Percentiles rank a stretch among this genome's conserved stretches.
Conservation (phyloP, 2,888 invertebrate species). For the Frankliniella intonsa region DNA sequence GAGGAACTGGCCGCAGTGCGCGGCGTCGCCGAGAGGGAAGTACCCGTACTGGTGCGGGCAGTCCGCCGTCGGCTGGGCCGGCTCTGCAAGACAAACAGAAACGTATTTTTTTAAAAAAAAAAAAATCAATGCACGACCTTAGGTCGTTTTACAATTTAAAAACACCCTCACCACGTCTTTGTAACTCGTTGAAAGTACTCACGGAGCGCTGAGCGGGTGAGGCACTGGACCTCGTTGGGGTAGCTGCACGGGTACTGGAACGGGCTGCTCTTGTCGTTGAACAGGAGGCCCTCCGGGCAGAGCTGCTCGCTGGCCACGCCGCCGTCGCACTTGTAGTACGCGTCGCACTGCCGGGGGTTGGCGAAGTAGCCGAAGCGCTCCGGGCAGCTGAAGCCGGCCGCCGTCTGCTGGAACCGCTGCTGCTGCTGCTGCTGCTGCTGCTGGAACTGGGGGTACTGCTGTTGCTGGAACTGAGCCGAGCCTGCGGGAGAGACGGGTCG, state of each 20-base stretch:
- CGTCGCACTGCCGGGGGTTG: constrained; percentile 66
- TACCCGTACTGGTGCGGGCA: constrained; percentile 83
- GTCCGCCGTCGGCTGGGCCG: constrained; percentile 65
- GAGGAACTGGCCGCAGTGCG: constrained; percentile 72
- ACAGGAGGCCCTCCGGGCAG: constrained; percentile 78
- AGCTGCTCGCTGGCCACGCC: constrained; percentile 69
- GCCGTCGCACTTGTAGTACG: constrained; percentile 67
- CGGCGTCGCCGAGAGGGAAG: constrained; percentile 62
- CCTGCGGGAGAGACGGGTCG: neutral
- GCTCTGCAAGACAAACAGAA: constrained; percentile 52
- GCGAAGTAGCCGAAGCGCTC: constrained; percentile 66
- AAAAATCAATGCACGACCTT: neutral
- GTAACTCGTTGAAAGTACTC: no score
- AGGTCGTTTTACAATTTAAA: no score
- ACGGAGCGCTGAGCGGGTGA: constrained; percentile 64
- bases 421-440: neutral
- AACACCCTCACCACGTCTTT: no score
- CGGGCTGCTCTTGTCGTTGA: constrained; percentile 63
- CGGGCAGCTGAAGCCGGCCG: constrained; percentile 50
- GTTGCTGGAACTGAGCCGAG: neutral
- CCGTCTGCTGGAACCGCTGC: neutral
- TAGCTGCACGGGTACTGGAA: constrained; percentile 76
- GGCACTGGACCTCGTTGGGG: constrained; percentile 75
- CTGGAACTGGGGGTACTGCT: neutral
- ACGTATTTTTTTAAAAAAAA: neutral